Evolutionary conservation across 2,113 vertebrate species (phyloP).

Genomic region (Tyto alba): DNA sequence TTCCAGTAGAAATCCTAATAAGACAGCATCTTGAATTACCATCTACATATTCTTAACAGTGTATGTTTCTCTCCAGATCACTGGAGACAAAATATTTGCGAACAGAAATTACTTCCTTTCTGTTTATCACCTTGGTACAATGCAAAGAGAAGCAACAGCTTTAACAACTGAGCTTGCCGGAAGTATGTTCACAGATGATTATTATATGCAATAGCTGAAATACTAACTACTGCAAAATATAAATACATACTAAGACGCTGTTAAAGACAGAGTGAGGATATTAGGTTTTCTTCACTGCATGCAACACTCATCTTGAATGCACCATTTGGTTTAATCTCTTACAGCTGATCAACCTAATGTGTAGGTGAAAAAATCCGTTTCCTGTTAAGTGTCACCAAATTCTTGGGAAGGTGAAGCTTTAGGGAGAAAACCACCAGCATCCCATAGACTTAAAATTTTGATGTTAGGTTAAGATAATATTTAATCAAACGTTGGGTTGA

Average conservation of each 20-base stretch:
- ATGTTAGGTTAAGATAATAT: neutral
- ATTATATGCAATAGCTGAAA: neutral
- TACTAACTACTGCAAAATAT: neutral
- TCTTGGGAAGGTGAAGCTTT: neutral
- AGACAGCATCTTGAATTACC: neutral
- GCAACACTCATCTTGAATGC: neutral
- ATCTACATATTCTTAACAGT: neutral
- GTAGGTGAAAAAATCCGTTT: neutral
- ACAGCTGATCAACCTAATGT: neutral
- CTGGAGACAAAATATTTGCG: neutral
- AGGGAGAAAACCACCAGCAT: neutral
- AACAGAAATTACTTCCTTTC: neutral
- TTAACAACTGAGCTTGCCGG: neutral
- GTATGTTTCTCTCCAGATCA: neutral
- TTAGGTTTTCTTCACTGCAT: neutral
- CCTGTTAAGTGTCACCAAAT: neutral
- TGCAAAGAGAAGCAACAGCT: neutral
- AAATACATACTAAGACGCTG: neutral
- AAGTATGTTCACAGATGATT: neutral
- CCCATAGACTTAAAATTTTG: neutral
- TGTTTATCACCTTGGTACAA: neutral
- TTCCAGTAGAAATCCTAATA: neutral
- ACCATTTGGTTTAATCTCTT: neutral
- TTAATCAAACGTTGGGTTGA: neutral
- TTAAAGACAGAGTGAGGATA: neutral